Conservation (phyloP, 35 echinoderm and acorn worm genomes). For the Amphiura filiformis region DNA sequence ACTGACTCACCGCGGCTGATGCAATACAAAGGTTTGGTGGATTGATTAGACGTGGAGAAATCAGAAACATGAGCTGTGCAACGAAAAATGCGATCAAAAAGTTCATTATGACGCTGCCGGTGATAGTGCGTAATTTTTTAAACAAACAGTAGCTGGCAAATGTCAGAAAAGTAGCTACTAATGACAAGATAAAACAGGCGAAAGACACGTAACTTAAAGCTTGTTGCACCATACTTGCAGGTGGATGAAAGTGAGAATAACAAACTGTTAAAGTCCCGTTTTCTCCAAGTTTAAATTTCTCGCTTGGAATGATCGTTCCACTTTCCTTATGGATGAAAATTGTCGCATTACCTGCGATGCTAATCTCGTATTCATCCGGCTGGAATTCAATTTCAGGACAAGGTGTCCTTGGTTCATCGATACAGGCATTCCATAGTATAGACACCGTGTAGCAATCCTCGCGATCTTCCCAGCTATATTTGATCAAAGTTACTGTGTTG, state of each 20-base stretch:
- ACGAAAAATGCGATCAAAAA: neutral
- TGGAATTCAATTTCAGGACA: neutral
- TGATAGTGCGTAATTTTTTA: neutral
- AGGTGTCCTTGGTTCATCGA: neutral
- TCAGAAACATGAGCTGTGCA: neutral
- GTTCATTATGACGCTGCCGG: neutral
- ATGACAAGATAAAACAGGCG: neutral
- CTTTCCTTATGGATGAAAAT: neutral
- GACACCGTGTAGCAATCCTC: no score
- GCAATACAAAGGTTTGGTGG: neutral
- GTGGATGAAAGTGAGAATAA: neutral
- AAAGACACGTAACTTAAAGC: neutral
- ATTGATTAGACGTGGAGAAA: neutral
- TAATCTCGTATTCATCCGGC: neutral
- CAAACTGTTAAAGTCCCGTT: neutral
- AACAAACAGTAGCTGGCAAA: neutral
- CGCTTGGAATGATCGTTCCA: neutral
- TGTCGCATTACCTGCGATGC: neutral
- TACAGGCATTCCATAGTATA: no score
- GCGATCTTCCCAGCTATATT: no score
- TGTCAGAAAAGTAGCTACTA: neutral
- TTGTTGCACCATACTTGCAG: neutral
- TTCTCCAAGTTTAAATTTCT: neutral
- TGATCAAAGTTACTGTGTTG: no score
- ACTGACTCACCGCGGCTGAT: neutral